A percentile compares a stretch with the other conserved stretches of the same genome.
phyloP scores from a whole-genome alignment of 2,797 vertebrate genomes.

The Propithecus deckenii region DNA sequence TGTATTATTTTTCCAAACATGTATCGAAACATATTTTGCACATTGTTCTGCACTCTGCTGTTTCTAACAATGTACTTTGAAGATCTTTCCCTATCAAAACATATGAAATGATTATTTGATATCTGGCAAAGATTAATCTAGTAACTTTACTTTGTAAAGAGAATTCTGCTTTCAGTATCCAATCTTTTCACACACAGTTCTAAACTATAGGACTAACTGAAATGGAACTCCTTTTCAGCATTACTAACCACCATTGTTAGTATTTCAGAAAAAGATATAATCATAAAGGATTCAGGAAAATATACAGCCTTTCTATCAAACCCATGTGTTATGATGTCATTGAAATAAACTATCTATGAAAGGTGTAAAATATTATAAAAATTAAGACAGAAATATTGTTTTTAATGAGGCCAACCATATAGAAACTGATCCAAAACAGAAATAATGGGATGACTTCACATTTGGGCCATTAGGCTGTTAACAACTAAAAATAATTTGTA shows the following conservation, averaged over 20 bases:
- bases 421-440: slow-evolving; percentile 26
- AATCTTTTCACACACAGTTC: not conserved
- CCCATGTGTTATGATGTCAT: not conserved
- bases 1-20: not conserved
- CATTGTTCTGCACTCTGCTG: not conserved
- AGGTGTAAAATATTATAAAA: not conserved
- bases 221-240: not conserved
- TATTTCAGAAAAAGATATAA: slow-evolving; percentile 23
- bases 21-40: not conserved
- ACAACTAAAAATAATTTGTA: not conserved
- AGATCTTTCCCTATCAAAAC: not conserved
- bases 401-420: not conserved
- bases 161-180: not conserved
- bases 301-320: not conserved
- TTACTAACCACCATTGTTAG: not conserved
- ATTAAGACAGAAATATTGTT: not conserved
- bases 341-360: slow-evolving; percentile 6
- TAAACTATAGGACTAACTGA: not conserved
- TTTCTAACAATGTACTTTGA: not conserved
- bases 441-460: not conserved
- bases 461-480: not conserved
- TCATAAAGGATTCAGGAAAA: slow-evolving; percentile 28
- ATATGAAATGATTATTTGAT: not conserved
- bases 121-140: not conserved
- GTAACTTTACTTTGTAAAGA: slow-evolving; percentile 41